These are phyloP conservation scores for Chionis minor DNA, from an alignment of 2,113 vertebrate species.

Conservation along the genomic window DNA sequence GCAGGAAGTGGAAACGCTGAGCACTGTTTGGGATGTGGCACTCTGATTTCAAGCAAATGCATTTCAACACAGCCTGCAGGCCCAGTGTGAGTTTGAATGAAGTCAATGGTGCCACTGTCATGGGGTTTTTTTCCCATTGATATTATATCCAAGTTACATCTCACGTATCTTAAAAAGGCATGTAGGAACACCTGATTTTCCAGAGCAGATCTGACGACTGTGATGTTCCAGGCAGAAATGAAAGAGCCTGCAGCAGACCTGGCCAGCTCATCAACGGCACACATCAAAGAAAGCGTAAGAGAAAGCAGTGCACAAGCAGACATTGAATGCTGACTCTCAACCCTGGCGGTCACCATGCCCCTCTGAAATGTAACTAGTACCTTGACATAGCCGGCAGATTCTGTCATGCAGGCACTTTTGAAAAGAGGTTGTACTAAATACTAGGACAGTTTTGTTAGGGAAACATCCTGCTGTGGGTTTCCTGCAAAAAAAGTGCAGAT, in stretches of 20 bases:
- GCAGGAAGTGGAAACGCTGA: not conserved
- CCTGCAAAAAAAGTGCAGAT: not conserved
- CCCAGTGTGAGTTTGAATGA: not conserved
- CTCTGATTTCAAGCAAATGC: not conserved
- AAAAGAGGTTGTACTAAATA: constrained; percentile 11
- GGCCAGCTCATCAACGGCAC: not conserved
- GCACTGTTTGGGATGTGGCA: not conserved
- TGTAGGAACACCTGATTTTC: not conserved
- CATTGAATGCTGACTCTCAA: not conserved
- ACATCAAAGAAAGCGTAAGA: not conserved
- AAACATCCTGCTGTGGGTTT: constrained; percentile 66
- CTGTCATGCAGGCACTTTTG: constrained; percentile 41
- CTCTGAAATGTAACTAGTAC: constrained; percentile 8
- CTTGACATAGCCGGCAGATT: constrained; percentile 33
- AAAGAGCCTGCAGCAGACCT: not conserved
- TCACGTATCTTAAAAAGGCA: not conserved
- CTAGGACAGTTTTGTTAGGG: constrained; percentile 23
- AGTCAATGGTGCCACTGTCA: not conserved
- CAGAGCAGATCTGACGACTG: not conserved
- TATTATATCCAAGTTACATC: not conserved
- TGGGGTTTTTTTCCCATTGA: not conserved
- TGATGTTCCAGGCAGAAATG: not conserved
- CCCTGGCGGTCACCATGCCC: not conserved
- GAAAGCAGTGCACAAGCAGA: not conserved
- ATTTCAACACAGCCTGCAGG: not conserved